Conservation (phyloP, 2,113 vertebrate species). For the Lathamus discolor region DNA sequence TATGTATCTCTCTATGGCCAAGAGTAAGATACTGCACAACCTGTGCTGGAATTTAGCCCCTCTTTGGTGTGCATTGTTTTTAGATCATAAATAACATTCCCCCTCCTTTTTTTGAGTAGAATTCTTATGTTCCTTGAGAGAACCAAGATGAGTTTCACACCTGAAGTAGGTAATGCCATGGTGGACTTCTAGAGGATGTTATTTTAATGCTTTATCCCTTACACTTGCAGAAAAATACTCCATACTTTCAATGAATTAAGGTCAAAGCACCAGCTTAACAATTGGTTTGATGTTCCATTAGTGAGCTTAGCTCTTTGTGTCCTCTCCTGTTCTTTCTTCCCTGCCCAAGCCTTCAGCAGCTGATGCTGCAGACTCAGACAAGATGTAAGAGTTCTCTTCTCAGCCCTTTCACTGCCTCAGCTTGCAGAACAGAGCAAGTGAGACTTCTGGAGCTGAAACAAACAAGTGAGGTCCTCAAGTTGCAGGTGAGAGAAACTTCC, state of each 20-base stretch:
- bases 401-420: not conserved
- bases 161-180: not conserved
- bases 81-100: not conserved
- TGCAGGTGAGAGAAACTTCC: not conserved
- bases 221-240: not conserved
- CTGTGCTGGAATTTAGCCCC: not conserved
- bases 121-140: not conserved
- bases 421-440: not conserved
- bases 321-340: not conserved
- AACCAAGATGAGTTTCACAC: not conserved
- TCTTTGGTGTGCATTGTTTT: not conserved
- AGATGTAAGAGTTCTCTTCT: not conserved
- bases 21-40: not conserved
- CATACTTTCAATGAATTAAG: not conserved
- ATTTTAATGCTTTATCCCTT: not conserved
- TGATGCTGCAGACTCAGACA: not conserved
- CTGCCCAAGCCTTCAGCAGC: not conserved
- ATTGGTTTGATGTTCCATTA: not conserved
- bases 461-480: not conserved
- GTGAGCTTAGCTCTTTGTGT: not conserved
- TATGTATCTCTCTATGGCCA: fast-evolving
- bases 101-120: fast-evolving
- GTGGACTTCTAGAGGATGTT: not conserved
- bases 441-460: not conserved
- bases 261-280: not conserved